Evolutionary conservation across 1,140 invertebrate species (phyloP), one percentile per base, ranked within the genome.

Genomic region (Sycobia sp.): DNA sequence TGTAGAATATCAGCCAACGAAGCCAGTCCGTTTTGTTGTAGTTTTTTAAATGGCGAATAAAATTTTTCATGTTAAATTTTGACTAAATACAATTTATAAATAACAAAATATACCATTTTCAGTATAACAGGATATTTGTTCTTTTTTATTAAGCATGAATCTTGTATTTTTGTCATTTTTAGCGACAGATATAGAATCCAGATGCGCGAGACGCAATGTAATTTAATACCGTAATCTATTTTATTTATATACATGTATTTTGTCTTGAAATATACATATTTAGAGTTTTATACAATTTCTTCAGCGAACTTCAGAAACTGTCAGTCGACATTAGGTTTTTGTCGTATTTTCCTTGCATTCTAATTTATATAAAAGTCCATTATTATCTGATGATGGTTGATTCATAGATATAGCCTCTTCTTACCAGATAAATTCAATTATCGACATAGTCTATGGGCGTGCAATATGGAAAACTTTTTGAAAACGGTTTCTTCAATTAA

Each of bases 21-120:
- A 67, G 67, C 67, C 70, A 73, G 69, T 69, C 69, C 64, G 59
- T 64, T 29, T 47, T 50, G 13, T 54, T 50, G 39, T 70, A 70
- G 55, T 74, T 59, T 67, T 69, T 66, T 66, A 47, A 56, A 72
- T 72, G 67, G 70, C 69, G 71, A 55, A 73, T 73, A 65, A 25
- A 71, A 68, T 66, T 50, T 72, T 67, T 64, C 56, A 66, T 72
- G 53, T 72, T 20, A 61, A 61, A 54, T 66, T 60, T 44, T 63
- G 65, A 73, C 69, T 66, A 66, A 71, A 69, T 68, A 69, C 56
- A 67, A 68, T 71, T 69, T 65, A 73, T 73, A 73, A 73, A 72
- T 73, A 71, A 72, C 69, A 67, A 73, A 74, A 73, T 73, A 72
- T 67, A 68, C 66, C 61, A 62, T 62, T 69, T 72, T 66, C 54